Base-by-base conservation (phyloP, 1,140 invertebrate species). In the Danaus plexippus region DNA sequence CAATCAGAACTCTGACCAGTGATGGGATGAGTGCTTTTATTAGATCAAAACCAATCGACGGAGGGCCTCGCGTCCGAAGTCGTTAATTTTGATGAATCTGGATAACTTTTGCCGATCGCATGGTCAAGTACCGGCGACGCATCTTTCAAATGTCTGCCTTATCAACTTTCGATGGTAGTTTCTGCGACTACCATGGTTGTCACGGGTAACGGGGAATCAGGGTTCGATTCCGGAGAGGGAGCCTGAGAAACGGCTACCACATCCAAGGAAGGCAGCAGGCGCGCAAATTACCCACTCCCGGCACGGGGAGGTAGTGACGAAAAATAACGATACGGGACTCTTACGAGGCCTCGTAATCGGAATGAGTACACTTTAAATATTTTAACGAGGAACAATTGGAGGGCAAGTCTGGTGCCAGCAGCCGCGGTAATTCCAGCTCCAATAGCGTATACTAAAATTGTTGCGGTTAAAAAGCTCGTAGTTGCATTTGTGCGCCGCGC, bases 351-450 rank as follows among this genome's bases (percentile, higher is more conserved):
- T 89, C 89, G 91, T 93, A 92, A 95, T 94, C 89, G 92, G 92
- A 95, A 94, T 94, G 93, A 93, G 92, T 92, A 93, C 92, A 94
- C 89, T 94, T 90, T 94, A 95, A 95, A 95, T 90, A 90, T 90
- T 91, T 94, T 93, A 93, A 93, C 92, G 91, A 95, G 92, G 91
- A 95, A 89, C 90, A 87, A 92, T 94, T 94, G 92, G 92, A 94
- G 93, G 93, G 93, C 92, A 95, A 95, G 93, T 95, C 93, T 94
- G 92, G 92, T 94, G 92, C 92, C 92, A 94, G 93, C 93, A 92
- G 92, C 92, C 90, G 93, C 93, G 93, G 93, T 94, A 94, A 95
- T 93, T 94, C 93, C 92, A 94, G 92, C 93, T 94, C 92, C 92
- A 93, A 92, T 92, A 94, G 92, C 92, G 91, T 94, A 94, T 94